Conservation (phyloP, 2,113 vertebrate species). For the Cephalopterus ornatus region DNA sequence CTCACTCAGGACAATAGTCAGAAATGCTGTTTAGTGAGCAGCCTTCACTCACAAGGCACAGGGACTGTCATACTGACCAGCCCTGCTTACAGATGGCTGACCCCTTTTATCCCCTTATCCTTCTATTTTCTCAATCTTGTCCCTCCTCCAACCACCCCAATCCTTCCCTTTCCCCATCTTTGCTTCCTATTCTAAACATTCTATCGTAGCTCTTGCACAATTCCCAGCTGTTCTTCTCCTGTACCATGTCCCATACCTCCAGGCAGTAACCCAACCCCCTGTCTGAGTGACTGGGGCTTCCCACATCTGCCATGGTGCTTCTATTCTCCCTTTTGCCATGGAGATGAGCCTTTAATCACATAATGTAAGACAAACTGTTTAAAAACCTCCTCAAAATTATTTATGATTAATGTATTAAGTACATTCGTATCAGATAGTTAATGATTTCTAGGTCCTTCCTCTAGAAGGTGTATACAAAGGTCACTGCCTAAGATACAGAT, state of each 20-base stretch:
- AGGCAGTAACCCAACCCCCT: neutral
- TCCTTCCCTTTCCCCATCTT: neutral
- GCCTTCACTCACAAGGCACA: fast-evolving
- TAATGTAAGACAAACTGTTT: neutral
- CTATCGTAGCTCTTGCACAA: neutral
- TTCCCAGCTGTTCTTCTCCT: neutral
- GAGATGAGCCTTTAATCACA: neutral
- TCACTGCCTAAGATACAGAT: neutral
- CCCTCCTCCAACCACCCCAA: neutral
- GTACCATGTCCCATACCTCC: fast-evolving
- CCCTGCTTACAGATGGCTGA: neutral
- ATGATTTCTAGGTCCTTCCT: neutral
- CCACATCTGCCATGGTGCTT: neutral
- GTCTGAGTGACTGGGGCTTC: neutral
- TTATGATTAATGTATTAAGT: neutral
- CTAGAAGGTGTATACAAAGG: neutral
- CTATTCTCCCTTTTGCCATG: neutral
- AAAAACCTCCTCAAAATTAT: neutral
- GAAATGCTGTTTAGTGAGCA: neutral
- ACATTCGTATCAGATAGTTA: neutral
- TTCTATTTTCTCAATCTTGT: neutral
- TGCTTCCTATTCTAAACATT: neutral
- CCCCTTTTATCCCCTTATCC: neutral
- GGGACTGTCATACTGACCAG: neutral
- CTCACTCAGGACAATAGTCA: neutral